Evolutionary conservation across 2,888 invertebrate species (phyloP), one percentile per base, ranked within the genome.

Genomic region (Reticulitermes lucifugus): DNA sequence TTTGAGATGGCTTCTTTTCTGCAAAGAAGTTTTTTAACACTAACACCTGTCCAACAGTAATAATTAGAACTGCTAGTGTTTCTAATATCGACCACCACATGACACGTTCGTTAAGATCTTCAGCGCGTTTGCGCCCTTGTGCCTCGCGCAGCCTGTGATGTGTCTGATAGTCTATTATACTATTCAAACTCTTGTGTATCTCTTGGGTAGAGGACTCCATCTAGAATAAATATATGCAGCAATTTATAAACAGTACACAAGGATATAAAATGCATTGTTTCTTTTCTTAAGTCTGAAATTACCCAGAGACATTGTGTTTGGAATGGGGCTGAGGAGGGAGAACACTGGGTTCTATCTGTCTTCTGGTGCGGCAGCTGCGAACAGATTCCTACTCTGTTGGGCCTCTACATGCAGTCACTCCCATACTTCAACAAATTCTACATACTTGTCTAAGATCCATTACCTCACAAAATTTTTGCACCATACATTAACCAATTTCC

Each of bases 121-220:
- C 99, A 0, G 99, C 99, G 86, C 98, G 93, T 89, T 98, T 98
- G 83, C 99, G 94, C 83, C 98, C 96, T 90, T 98, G 98, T 2
- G 99, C 96, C 92, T 99, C 99, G 83, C 98, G 93, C 86, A 99
- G 91, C 86, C 98, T 94, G 91, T 99, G 98, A 92, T 99, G 99
- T 9, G 99, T 99, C 92, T 99, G 99, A 89, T 96, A 97, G 91
- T 99, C 99, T 87, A 98, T 93, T 84, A 99, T 96, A 87, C 94
- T 95, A 89, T 96, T 97, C 81, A 99, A 92, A 86, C 96, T 95
- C 90, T 97, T 97, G 90, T 99, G 98, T 87, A 98, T 96, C 90
- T 96, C 95, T 90, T 96, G 96, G 7, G 98, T 95, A 18, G 98
- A 97, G 9, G 97, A 94, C 91, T 99, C 99, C 95, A 99, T 95